Evolutionary conservation across 2,113 vertebrate species (phyloP).

Genomic region (Proterorhinus semilunaris): DNA sequence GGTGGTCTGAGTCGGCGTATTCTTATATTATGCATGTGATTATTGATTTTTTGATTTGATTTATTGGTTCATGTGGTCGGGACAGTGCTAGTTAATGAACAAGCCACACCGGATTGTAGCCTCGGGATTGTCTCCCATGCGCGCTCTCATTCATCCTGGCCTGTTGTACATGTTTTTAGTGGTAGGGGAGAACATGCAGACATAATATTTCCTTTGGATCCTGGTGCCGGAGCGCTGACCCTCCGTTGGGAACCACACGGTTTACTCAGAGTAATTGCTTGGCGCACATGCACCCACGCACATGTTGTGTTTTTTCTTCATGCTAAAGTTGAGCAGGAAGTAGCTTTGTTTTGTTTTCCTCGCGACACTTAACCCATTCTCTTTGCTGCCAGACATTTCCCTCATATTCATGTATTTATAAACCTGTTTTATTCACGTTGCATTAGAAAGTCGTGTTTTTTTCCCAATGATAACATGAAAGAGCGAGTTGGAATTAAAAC

Average conservation of each 20-base stretch:
- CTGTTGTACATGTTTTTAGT: too few species aligned
- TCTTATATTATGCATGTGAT: background rate
- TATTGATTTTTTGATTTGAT: too few species aligned
- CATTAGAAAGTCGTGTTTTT: background rate
- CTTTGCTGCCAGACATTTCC: conserved; percentile 1
- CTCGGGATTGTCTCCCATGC: too few species aligned
- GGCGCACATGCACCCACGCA: conserved; percentile 4
- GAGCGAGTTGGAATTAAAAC: conserved; percentile 2
- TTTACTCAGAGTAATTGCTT: conserved; percentile 41
- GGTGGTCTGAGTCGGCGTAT: background rate
- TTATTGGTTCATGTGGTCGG: too few species aligned
- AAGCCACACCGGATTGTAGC: too few species aligned
- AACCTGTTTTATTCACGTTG: conserved; percentile 5
- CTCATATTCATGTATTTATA: background rate
- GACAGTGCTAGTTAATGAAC: too few species aligned
- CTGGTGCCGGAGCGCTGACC: conserved; percentile 22
- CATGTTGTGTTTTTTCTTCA: background rate
- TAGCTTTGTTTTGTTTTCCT: conserved; percentile 4
- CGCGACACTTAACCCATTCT: conserved; percentile 11
- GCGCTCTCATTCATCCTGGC: too few species aligned
- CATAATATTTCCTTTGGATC: conserved; percentile 19
- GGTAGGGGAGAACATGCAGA: too few species aligned
- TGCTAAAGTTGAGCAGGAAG: background rate
- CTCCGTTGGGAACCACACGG: conserved; percentile 28
- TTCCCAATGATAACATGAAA: background rate